phyloP scores from a whole-genome alignment of 2,888 invertebrate genomes.

The Lasioglossum calceatum region DNA sequence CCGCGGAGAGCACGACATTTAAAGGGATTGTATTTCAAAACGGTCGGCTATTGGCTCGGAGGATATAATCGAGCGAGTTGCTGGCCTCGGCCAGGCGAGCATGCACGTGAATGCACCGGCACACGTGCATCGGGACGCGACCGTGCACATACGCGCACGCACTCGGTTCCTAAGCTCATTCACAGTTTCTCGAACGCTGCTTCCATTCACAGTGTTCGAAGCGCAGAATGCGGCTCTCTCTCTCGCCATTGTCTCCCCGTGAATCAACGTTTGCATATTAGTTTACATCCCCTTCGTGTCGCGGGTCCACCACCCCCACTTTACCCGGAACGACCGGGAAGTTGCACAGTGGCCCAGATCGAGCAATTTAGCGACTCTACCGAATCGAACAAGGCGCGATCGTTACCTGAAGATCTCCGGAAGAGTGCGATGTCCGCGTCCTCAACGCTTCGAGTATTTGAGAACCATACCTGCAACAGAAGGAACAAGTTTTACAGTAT shows the following conservation, averaged over 20 bases:
- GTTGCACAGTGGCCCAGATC: neutral
- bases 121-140: neutral
- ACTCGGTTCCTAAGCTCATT: slow-evolving; percentile 73
- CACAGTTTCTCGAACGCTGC: slow-evolving; percentile 70
- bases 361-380: neutral
- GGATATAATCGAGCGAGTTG: slow-evolving; percentile 27
- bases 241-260: slow-evolving; percentile 36
- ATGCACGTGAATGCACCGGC: slow-evolving; percentile 4
- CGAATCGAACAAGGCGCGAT: neutral
- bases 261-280: slow-evolving; percentile 56
- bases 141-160: slow-evolving; percentile 38
- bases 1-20: slow-evolving; percentile 19
- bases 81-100: neutral
- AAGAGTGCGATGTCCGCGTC: neutral
- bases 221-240: slow-evolving; percentile 47
- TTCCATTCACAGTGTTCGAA: slow-evolving; percentile 64
- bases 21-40: slow-evolving; percentile 45
- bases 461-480: slow-evolving; percentile 10
- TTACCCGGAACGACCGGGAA: neutral
- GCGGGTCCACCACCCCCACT: slow-evolving; percentile 13
- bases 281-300: slow-evolving; percentile 12
- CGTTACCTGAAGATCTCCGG: slow-evolving; percentile 1
- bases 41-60: neutral
- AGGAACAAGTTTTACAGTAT: slow-evolving; percentile 5
- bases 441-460: neutral